Conservation (phyloP, 2,888 invertebrate species). For the Entomobrya proxima region DNA sequence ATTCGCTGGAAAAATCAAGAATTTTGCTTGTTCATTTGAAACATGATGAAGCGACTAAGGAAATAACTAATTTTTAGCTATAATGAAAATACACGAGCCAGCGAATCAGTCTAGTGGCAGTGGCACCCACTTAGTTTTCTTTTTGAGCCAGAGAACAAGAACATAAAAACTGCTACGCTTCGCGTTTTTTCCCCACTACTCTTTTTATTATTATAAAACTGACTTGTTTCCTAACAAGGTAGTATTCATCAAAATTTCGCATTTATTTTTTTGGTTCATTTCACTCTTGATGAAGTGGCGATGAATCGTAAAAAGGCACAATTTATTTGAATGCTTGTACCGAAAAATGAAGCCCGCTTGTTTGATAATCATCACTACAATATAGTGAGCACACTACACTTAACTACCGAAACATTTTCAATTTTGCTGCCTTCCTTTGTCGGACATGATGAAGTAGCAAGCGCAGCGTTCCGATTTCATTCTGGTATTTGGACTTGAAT, state of each 20-base stretch:
- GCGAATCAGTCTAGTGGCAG: no score
- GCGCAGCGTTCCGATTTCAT: neutral
- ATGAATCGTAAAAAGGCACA: neutral
- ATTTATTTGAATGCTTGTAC: neutral
- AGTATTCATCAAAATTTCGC: neutral
- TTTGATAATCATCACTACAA: neutral
- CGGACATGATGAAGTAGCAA: neutral
- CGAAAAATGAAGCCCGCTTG: neutral
- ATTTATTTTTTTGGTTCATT: slow-evolving; percentile 14
- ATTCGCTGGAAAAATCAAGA: no score
- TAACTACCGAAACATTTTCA: neutral
- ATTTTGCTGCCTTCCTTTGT: neutral
- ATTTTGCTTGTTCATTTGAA: no score
- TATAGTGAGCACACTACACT: no score
- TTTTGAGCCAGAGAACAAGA: neutral
- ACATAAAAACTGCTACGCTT: neutral
- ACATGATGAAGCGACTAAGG: no score
- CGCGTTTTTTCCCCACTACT: neutral
- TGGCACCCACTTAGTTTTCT: no score
- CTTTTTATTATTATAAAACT: no score
- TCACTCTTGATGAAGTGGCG: neutral
- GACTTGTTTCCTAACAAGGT: slow-evolving; percentile 5
- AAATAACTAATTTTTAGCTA: no score
- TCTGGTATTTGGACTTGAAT: neutral
- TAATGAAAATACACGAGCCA: no score